Conservation (phyloP, 2,888 invertebrate genomes). For the Notodonta ziczac region DNA sequence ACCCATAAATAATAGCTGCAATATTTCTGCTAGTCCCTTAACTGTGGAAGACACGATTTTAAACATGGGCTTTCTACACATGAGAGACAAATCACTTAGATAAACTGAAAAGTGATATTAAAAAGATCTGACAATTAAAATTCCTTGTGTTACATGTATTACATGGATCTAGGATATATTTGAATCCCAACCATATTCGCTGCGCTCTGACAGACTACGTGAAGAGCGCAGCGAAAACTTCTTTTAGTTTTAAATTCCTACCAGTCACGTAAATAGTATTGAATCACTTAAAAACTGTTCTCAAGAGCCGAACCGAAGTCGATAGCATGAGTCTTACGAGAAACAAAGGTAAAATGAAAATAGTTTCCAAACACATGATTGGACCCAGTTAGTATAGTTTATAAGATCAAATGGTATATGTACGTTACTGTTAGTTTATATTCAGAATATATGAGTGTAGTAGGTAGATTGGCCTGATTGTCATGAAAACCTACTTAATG, state of each 20-base stretch:
- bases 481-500: too few relatives aligned
- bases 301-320: neutral
- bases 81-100: too few relatives aligned
- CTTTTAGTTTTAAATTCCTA: neutral
- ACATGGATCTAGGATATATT: too few relatives aligned
- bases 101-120: too few relatives aligned
- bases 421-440: neutral
- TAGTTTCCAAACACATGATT: neutral
- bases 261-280: neutral
- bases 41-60: neutral
- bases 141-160: too few relatives aligned
- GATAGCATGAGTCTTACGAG: neutral
- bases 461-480: too few relatives aligned
- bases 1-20: conserved; percentile 18
- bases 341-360: neutral
- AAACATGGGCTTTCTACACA: too few relatives aligned
- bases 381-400: neutral
- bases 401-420: neutral
- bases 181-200: too few relatives aligned
- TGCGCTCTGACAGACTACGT: too few relatives aligned
- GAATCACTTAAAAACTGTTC: conserved; percentile 3
- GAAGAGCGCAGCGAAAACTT: too few relatives aligned
- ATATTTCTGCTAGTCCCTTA: conserved; percentile 6
- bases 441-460: too few relatives aligned
- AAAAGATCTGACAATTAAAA: too few relatives aligned